Conservation (phyloP, 2,113 vertebrate species). For the Rhodinocichla rosea region DNA sequence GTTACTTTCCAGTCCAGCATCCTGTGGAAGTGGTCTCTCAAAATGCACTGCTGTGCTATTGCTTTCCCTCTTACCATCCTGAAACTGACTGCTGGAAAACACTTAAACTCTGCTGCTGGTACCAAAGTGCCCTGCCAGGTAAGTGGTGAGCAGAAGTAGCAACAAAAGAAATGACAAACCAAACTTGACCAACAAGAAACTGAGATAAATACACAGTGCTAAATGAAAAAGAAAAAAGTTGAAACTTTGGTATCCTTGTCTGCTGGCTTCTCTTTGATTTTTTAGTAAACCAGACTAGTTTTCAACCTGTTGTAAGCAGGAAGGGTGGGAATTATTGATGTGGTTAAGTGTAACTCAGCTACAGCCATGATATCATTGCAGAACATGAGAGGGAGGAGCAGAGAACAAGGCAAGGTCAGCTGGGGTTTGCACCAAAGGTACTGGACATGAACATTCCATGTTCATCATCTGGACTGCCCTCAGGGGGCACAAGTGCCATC, state of each 20-base stretch:
- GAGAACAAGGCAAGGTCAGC: not conserved
- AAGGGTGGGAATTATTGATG: not conserved
- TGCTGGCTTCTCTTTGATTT: not conserved
- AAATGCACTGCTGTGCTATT: not conserved
- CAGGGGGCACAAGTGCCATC: not conserved
- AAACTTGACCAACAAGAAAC: not conserved
- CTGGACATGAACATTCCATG: not conserved
- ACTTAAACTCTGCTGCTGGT: not conserved
- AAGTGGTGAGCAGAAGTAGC: not conserved
- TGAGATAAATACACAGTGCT: not conserved
- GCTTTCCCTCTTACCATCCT: not conserved
- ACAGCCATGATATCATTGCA: not conserved
- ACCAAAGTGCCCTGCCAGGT: not conserved
- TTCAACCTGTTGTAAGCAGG: not conserved
- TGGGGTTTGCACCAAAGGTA: not conserved
- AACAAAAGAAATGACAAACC: not conserved
- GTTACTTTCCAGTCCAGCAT: not conserved
- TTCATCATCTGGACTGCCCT: not conserved
- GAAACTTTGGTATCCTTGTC: not conserved
- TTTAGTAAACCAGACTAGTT: not conserved
- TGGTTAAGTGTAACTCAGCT: not conserved
- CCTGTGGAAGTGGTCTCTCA: not conserved
- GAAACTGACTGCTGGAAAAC: not conserved
- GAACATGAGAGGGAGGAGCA: not conserved
- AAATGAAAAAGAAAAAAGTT: not conserved